A percentile compares a stretch with the other conserved stretches of the same genome.
These are phyloP conservation scores for Saccopteryx leptura DNA, from an alignment of 2,113 vertebrate genomes.

Conservation along the genomic window DNA sequence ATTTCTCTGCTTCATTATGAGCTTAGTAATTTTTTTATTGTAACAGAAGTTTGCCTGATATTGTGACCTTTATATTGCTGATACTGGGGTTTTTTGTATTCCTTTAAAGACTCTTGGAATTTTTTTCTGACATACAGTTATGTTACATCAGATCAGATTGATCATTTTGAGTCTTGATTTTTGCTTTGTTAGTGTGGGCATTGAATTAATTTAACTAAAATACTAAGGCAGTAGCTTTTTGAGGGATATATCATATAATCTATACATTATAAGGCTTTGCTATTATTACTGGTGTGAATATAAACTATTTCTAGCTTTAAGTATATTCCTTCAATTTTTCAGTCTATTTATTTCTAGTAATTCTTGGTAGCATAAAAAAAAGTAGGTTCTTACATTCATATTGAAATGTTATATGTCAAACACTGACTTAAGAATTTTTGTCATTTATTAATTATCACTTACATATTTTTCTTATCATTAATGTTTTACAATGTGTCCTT, in stretches of 20 bases:
- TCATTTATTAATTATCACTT: background rate
- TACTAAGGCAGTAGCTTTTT: background rate
- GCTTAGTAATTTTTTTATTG: background rate
- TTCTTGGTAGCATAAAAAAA: slow-evolving; percentile 5
- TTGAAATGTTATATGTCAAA: background rate
- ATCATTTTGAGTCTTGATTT: background rate
- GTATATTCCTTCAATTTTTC: background rate
- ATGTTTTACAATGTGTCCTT: background rate
- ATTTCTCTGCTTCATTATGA: background rate
- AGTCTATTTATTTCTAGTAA: background rate
- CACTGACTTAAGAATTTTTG: slow-evolving; percentile 7
- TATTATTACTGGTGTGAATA: background rate
- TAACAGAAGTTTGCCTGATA: background rate
- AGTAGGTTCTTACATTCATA: background rate
- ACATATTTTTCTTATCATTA: background rate
- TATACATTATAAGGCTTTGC: background rate
- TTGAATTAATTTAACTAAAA: background rate
- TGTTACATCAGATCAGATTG: background rate
- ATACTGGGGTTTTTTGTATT: background rate
- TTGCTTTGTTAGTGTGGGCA: background rate
- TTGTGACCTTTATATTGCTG: background rate
- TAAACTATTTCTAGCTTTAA: background rate
- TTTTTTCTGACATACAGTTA: background rate
- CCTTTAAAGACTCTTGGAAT: background rate
- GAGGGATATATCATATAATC: background rate